Conservation (phyloP, 2,888 invertebrate genomes). For the Dolichomitus sp. region DNA sequence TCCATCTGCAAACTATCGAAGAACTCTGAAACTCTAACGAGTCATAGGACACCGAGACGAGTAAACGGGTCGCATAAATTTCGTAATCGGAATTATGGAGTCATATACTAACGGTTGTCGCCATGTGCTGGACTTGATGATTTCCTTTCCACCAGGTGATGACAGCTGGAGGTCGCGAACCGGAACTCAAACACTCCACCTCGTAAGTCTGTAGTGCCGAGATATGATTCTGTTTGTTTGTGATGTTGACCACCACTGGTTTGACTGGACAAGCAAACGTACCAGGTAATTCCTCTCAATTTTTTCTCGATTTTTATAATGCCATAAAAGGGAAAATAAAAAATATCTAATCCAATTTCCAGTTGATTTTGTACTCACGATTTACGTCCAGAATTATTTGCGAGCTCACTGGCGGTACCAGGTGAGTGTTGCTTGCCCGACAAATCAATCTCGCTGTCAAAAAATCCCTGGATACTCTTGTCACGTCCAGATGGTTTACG, state of each 20-base stretch:
- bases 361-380: slow-evolving; percentile 76
- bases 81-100: background rate
- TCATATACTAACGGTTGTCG: slow-evolving; percentile 91
- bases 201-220: slow-evolving; percentile 95
- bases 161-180: slow-evolving; percentile 94
- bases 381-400: slow-evolving; percentile 81
- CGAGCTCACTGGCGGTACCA: slow-evolving; percentile 89
- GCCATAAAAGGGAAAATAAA: background rate
- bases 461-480: slow-evolving; percentile 90
- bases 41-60: slow-evolving; percentile 6
- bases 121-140: slow-evolving; percentile 93
- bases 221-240: slow-evolving; percentile 93
- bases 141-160: slow-evolving; percentile 97
- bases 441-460: slow-evolving; percentile 94
- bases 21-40: slow-evolving; percentile 72
- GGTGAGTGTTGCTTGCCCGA: slow-evolving; percentile 94
- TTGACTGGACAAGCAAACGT: slow-evolving; percentile 90
- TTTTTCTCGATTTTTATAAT: background rate
- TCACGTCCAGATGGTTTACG: slow-evolving; percentile 92
- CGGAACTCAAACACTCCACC: slow-evolving; percentile 94
- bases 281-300: slow-evolving; percentile 24
- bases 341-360: background rate
- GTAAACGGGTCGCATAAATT: background rate
- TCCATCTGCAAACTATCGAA: slow-evolving; percentile 88
- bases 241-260: slow-evolving; percentile 93